Base-by-base conservation (phyloP, 1,140 invertebrate species). In the Chionoecetes opilio region DNA sequence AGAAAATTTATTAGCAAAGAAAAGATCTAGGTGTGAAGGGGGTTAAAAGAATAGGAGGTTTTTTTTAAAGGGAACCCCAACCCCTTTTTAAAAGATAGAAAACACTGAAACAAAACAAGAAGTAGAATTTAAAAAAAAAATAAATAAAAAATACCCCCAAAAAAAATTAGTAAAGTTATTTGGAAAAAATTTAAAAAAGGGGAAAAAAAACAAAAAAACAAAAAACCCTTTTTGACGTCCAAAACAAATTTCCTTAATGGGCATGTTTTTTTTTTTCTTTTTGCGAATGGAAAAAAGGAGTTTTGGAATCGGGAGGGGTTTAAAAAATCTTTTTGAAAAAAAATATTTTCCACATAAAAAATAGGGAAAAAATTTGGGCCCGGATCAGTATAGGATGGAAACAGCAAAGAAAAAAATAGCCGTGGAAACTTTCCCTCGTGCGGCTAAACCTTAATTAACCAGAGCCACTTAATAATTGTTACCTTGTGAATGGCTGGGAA, bases 401-500 rank as follows among this genome's bases (percentile, higher is more conserved):
- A 75, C 6, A n/a, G 63, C 21, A 17, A n/a, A 26, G 63, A 75
- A 75, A 75, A 75, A 75, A 75, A 75, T 75, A 26, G 6, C 21
- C 8, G 21, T 11, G 63, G 63, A 75, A 75, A 75, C 63, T 75
- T 75, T 75, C 63, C n/a, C 63, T n/a, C 63, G 63, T n/a, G 63
- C n/a, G 63, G 63, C 63, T n/a, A 75, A n/a, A 75, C 63, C 63
- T 75, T 75, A 75, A 75, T 75, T n/a, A 75, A 75, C 21, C 63
- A n/a, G 26, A 75, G 21, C 63, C 63, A 75, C 63, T 75, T 86
- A 38, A 86, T 86, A 38, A 86, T 86, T 34, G 84, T 86, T 34
- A 86, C 84, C 32, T 26, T 34, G 32, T 29, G 84, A 38, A 38
- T 35, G n/a, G 84, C 35, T 26, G 32, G 2, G 32, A 86, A 26